Base-by-base conservation (phyloP, 2,888 invertebrate genomes). In the Campoplex nolae region DNA sequence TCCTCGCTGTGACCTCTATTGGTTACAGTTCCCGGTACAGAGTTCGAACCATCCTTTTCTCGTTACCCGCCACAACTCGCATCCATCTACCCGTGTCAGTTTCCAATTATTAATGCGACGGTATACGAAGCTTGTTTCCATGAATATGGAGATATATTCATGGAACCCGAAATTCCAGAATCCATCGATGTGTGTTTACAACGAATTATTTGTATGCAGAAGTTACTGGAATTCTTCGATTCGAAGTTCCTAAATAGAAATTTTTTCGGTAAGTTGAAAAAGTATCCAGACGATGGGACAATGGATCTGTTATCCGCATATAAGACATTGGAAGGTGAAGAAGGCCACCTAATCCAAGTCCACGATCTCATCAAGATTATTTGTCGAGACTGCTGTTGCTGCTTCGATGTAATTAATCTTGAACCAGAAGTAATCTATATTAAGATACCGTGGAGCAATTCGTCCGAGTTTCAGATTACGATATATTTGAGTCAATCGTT, bases 51-150 rank as follows among this genome's bases (percentile, higher is more conserved):
- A 68, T 9, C 78, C 73, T 76, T 51, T 65, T 74, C 82, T 74
- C 48, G 67, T 73, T 54, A 35, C 78, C 68, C 68, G 51, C 54
- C 67, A 68, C 23, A 75, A 51, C 75, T 51, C 70, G 42, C 56
- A 11, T 32, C 84, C 67, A 45, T 62, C 77, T 67, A 18, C 54
- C 51, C 68, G 70, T 74, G 68, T 75, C 83, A 79, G 70, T 83
- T 79, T 79, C 56, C 86, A 83, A 86, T 86, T 83, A 86, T 71
- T 79, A 86, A 82, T 83, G 73, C 74, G 42, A n/a, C 38, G 35
- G 1, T 13, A 23, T 23, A 23, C 11, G 8, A 71, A 77, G 28
- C 58, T 67, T 23, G 32, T 62, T 62, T 6, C 32, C 16, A 7
- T 11, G 28, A 32, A 32, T 62, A 62, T 62, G 1, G 32, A 32